Evolutionary conservation across 2,113 vertebrate species (phyloP).

Genomic region (Nycticorax nycticorax): DNA sequence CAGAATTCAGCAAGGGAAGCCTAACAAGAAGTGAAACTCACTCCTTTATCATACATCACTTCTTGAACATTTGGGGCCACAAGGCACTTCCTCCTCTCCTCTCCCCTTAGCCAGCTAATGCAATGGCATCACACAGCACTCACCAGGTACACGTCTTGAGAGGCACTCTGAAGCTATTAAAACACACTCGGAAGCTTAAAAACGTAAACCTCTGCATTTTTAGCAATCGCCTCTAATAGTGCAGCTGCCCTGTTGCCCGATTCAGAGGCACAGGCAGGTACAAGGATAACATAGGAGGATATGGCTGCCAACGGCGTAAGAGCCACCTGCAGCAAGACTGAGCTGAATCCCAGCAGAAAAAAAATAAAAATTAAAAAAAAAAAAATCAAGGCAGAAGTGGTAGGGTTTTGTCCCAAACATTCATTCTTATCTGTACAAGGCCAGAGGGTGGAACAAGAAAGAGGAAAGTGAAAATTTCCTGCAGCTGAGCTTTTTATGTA

Average conservation of each 20-base stretch:
- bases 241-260: neutral
- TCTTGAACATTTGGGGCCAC: neutral
- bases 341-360: neutral
- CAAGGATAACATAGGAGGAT: neutral
- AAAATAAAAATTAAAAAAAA: too few species aligned
- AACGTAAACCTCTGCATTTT: neutral
- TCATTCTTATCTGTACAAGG: neutral
- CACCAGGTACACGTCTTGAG: neutral
- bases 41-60: neutral
- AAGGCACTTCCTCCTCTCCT: neutral
- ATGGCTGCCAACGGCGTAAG: neutral
- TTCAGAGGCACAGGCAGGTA: neutral
- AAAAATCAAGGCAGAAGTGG: neutral
- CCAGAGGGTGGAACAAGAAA: neutral
- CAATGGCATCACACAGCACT: neutral
- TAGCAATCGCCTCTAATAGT: neutral
- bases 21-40: neutral
- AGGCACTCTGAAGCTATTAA: neutral
- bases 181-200: neutral
- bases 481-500: neutral
- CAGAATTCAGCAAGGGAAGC: neutral
- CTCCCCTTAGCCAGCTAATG: neutral
- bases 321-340: neutral
- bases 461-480: neutral
- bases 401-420: neutral